Conservation (phyloP, 2,888 invertebrate genomes). For the Drosophila silvestris region DNA sequence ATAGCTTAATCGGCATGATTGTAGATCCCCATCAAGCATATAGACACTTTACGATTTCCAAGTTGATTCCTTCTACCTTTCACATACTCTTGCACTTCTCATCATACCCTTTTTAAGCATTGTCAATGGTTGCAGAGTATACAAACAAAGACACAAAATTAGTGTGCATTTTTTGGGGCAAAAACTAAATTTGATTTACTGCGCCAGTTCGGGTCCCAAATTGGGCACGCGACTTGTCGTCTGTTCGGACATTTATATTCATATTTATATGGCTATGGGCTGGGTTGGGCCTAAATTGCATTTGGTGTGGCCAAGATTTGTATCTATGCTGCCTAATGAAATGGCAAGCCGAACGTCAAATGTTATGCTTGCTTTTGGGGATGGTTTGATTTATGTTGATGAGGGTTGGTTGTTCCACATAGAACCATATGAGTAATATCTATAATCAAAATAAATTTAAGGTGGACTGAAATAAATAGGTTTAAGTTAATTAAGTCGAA, state of each 20-base stretch:
- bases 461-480: background rate
- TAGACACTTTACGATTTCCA: background rate
- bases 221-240: slow-evolving; percentile 43
- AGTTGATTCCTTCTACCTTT: background rate
- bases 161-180: slow-evolving; percentile 50
- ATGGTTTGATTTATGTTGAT: slow-evolving; percentile 10
- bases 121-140: background rate
- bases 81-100: background rate
- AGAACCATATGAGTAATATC: background rate
- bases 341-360: slow-evolving; percentile 8
- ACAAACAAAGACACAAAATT: slow-evolving; percentile 14
- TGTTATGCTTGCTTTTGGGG: slow-evolving; percentile 6
- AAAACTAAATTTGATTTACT: slow-evolving; percentile 47
- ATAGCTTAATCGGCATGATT: background rate
- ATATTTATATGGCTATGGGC: slow-evolving; percentile 7
- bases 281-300: slow-evolving; percentile 24
- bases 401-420: slow-evolving; percentile 28
- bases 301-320: slow-evolving; percentile 39
- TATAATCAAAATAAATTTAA: background rate
- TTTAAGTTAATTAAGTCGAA: background rate
- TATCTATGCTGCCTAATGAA: slow-evolving; percentile 49
- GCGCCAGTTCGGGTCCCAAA: slow-evolving; percentile 23
- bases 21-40: background rate
- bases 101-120: background rate
- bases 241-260: slow-evolving; percentile 10